Base-by-base conservation (phyloP, 2,113 vertebrate species). In the Oncorhynchus masou region DNA sequence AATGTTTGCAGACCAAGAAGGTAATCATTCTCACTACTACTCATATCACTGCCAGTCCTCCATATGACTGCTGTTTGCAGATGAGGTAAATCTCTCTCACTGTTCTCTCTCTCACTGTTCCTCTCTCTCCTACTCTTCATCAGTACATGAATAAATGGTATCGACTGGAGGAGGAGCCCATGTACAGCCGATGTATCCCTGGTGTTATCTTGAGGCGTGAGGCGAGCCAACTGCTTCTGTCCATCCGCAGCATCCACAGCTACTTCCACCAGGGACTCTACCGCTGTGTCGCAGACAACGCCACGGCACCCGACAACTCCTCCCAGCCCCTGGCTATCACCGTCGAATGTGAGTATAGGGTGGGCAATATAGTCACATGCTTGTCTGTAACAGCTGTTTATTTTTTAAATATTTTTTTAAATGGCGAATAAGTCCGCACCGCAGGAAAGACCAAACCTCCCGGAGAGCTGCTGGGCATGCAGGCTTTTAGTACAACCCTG, bases 291-390 rank as follows among this genome's bases (percentile, higher is more conserved):
- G 16, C 65, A 1, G 74, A 85, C 12, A 88, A 91, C 5, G 75
- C 48, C 74, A 88, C 86, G 0, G 74, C 49, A 0, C 8, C 84
- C 11, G 79, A 92, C 80, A 85, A 86, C 74, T 77, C 78, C 31
- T 92, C 93, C 57, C 7, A 76, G 65, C 31, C 60, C 0, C 68
- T 92, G 78, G 64, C 69, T 71, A 39, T 94, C 76, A 89, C 88
- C 71, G 85, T 94, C 49, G 84, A 93, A 22, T 93, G 94, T 94
- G 84, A 93, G 94, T 94, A 19, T 13, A 45, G n/a, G 73, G 12
- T 68, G 3, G 62, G 31, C 12, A 1, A 54, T 54, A 3, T 54
- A 13, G 24, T 16, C 51, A 54, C 12, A 60, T 54, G 49, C 11
- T 6, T 39, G 19, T 27, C 16, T 68, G 60, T 34, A 27, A 67